Conservation (phyloP, 2,888 invertebrate genomes). For the Tetropium fuscum region DNA sequence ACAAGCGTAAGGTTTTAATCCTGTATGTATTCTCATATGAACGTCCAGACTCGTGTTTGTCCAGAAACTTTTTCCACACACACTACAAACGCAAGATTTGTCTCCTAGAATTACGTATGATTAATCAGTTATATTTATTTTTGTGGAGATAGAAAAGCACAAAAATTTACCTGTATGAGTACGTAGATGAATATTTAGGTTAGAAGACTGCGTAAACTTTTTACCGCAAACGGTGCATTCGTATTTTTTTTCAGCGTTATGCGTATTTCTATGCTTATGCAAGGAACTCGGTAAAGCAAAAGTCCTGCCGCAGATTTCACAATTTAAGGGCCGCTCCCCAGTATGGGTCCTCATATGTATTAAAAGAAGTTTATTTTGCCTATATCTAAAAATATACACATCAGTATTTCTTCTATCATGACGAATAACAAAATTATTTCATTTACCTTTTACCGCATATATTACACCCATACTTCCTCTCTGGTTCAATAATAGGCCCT, state of each 20-base stretch:
- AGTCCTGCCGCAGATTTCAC: constrained; percentile 61
- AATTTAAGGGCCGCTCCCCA: constrained; percentile 61
- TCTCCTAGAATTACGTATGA: constrained; percentile 55
- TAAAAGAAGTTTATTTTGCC: constrained; percentile 58
- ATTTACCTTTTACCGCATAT: constrained; percentile 62
- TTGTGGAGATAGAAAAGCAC: background rate
- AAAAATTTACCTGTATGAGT: constrained; percentile 57
- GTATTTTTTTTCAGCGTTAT: constrained; percentile 57
- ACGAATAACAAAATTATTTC: background rate
- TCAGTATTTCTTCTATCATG: background rate
- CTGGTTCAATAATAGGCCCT: constrained; percentile 44
- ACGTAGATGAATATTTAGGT: constrained; percentile 59
- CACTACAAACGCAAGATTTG: constrained; percentile 58
- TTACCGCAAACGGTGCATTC: constrained; percentile 61
- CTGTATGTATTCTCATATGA: constrained; percentile 61
- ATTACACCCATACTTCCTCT: constrained; percentile 59
- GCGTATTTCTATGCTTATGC: constrained; percentile 60
- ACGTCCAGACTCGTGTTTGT: constrained; percentile 58
- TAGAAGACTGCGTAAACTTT: constrained; percentile 60
- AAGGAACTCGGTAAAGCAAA: constrained; percentile 62
- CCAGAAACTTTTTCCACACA: constrained; percentile 60
- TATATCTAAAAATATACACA: constrained; percentile 52
- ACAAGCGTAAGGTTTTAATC: constrained; percentile 61
- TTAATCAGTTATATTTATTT: too few relatives aligned
- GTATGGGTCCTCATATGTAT: constrained; percentile 62